Evolutionary conservation across 1,140 invertebrate genomes (phyloP).

Genomic region (Oppia nitens): DNA sequence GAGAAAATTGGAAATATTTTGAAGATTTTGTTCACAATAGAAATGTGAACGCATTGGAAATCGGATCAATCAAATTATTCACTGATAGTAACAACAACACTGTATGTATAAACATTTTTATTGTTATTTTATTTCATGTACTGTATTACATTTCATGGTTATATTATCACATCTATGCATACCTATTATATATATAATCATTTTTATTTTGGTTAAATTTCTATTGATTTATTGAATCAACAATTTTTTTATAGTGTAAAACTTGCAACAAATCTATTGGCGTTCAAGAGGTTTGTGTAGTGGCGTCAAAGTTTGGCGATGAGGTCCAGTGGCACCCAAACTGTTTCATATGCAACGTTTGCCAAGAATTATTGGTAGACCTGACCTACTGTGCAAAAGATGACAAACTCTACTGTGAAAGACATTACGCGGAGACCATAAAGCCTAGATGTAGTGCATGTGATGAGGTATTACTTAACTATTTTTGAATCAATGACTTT

Average conservation of each 20-base stretch:
- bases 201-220: no score
- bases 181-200: no score
- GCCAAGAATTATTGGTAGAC: constrained; percentile 72
- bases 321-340: constrained; percentile 58
- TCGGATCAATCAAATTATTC: constrained; percentile 52
- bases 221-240: no score
- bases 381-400: constrained; percentile 71
- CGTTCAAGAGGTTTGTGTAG: constrained; percentile 45
- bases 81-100: constrained; percentile 30
- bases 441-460: constrained; percentile 81
- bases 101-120: no score
- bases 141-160: no score
- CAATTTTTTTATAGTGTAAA: constrained; percentile 44
- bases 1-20: constrained; percentile 50
- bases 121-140: no score
- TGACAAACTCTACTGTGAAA: constrained; percentile 67
- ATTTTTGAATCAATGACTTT: no score
- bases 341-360: constrained; percentile 69
- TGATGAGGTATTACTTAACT: constrained; percentile 87
- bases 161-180: no score
- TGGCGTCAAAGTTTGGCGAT: constrained; percentile 49
- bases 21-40: constrained; percentile 76
- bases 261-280: constrained; percentile 43
- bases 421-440: constrained; percentile 80
- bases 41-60: constrained; percentile 86